Base-by-base conservation (phyloP, 2,888 invertebrate genomes). In the Polyommatus iphigenia region DNA sequence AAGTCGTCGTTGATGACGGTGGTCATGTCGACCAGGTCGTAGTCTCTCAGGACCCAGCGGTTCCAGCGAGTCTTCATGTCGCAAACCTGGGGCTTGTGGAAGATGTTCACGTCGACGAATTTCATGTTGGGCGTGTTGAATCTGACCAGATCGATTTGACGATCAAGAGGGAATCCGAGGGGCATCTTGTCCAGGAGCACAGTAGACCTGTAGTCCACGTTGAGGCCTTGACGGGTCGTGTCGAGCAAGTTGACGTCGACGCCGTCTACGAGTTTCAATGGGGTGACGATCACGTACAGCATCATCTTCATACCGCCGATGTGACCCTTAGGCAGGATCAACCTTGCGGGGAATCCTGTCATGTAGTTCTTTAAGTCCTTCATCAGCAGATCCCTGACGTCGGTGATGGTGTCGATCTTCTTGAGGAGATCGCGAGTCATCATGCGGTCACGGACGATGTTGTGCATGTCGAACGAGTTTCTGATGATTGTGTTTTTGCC, bases 161-260 rank as follows among this genome's bases (percentile, higher is more conserved):
- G 96, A 86, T 97, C 97, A 86, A 97, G 95, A 80, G 97, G 97
- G 94, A 95, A 97, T 78, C 96, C 97, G 84, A 96, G 92, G 73
- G 97, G 95, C 87, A 95, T 94, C 81, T 93, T 94, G 87, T 97
- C 97, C 75, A 96, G 90, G 85, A 92, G 83, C 1, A 89, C 87
- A 78, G 90, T 91, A 24, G 87, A 89, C 80, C 93, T 90, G 85
- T 85, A 90, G 85, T 92, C 92, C 18, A 83, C 78, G n/a, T 87
- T 81, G 71, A 91, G 83, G 80, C 95, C 94, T 80, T 91, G 95
- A 81, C 91, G 91, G 79, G 90, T 90, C 79, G 89, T 93, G 79
- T 95, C 95, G 50, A 90, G 81, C n/a, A 91, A 82, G 2, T 81
- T 83, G 2, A 88, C 76, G 78, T 93, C 92, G 62, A 90, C 86